Percentiles rank a stretch among this genome's conserved stretches.
These are phyloP conservation scores for Podiceps cristatus DNA, from an alignment of 2,113 vertebrate genomes.

Conservation along the genomic window DNA sequence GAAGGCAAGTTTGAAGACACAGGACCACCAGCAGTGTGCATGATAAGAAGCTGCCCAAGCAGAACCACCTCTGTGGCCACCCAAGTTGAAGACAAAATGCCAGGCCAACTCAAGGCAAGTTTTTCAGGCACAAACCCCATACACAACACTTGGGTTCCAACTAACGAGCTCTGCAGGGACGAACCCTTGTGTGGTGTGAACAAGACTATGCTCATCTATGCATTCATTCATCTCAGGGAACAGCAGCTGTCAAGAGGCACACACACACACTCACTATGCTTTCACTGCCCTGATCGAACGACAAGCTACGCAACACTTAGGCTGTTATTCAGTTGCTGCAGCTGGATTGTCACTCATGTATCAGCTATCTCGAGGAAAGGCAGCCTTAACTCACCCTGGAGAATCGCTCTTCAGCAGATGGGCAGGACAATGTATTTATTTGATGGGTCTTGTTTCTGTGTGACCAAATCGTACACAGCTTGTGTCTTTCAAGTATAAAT, in stretches of 20 bases:
- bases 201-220: not conserved
- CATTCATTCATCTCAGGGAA: not conserved
- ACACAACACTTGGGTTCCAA: not conserved
- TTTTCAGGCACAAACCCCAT: not conserved
- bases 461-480: not conserved
- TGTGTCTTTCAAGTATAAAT: not conserved
- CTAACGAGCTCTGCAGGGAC: not conserved
- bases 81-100: not conserved
- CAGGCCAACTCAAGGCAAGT: not conserved
- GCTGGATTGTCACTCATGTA: not conserved
- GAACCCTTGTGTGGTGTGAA: not conserved
- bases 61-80: accelerated
- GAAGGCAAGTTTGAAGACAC: not conserved
- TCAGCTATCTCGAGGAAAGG: not conserved
- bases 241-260: conserved; percentile 3
- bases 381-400: not conserved
- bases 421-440: not conserved
- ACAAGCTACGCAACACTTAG: not conserved
- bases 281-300: not conserved
- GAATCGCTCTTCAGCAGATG: not conserved
- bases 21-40: not conserved
- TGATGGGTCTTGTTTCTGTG: not conserved
- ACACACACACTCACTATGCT: not conserved
- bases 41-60: not conserved
- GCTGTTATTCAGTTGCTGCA: conserved; percentile 28